Percentiles rank a stretch among this genome's conserved stretches.
Evolutionary conservation across 2,797 vertebrate species (phyloP).

Genomic region (Smutsia temminckii): DNA sequence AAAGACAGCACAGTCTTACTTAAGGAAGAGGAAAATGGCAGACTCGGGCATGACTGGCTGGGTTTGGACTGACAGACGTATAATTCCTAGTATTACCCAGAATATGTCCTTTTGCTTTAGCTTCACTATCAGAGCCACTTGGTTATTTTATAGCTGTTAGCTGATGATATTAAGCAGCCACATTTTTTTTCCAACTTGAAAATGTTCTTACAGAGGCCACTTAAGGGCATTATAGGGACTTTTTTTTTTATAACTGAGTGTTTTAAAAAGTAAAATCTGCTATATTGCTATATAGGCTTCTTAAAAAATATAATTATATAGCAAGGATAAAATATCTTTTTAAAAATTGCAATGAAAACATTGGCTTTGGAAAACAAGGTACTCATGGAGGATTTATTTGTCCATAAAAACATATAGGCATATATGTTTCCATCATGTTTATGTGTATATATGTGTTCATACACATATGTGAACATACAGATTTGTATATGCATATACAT

Average conservation of each 20-base stretch:
- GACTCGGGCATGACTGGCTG: neutral
- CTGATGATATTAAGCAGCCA: neutral
- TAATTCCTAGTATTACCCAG: neutral
- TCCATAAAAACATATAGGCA: neutral
- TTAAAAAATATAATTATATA: neutral
- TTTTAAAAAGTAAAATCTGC: slow-evolving; percentile 28
- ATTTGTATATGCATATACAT: neutral
- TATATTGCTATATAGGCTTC: neutral
- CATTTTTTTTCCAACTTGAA: neutral
- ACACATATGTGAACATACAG: too few relatives aligned
- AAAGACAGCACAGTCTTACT: neutral
- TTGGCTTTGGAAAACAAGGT: neutral
- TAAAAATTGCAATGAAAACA: neutral
- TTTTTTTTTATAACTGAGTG: neutral
- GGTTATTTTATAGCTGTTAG: neutral
- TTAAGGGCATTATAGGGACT: neutral
- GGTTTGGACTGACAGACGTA: neutral
- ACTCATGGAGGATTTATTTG: neutral
- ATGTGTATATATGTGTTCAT: too few relatives aligned
- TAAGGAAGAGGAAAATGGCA: neutral
- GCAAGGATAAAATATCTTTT: neutral
- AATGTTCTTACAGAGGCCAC: neutral
- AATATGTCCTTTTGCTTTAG: neutral
- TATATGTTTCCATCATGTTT: neutral
- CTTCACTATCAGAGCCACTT: neutral